These are phyloP conservation scores for Trichonephila clavipes DNA, from an alignment of 1,140 invertebrate genomes.

Conservation along the genomic window DNA sequence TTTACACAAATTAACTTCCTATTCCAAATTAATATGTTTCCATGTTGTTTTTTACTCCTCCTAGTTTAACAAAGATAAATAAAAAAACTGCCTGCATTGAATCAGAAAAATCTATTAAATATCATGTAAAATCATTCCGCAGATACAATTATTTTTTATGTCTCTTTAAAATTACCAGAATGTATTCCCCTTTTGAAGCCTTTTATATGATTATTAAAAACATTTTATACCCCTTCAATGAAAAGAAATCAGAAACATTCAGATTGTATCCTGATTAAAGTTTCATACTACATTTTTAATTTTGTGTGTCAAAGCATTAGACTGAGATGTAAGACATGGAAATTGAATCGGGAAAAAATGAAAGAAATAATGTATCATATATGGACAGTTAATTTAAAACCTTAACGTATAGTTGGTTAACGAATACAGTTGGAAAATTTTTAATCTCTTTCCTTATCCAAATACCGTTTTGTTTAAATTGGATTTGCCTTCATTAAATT, in stretches of 20 bases:
- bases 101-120: no score
- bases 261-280: slow-evolving; percentile 32
- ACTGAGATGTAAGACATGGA: not conserved
- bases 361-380: not conserved
- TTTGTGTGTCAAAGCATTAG: not conserved
- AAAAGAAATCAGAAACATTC: not conserved
- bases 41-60: no score
- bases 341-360: not conserved
- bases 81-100: no score
- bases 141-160: no score
- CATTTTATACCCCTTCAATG: not conserved
- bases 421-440: slow-evolving; percentile 4
- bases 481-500: slow-evolving; percentile 56
- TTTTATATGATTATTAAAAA: no score
- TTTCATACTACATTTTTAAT: slow-evolving; percentile 35
- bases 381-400: slow-evolving; percentile 48
- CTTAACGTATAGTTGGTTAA: not conserved
- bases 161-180: no score
- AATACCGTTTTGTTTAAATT: slow-evolving; percentile 31
- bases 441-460: not conserved
- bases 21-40: no score
- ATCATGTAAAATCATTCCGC: no score
- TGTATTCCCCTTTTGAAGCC: no score
- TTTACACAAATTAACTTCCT: no score
- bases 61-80: no score